A percentile compares a stretch with the other conserved stretches of the same genome.
These are phyloP conservation scores for Drosophila glabriapex DNA, from an alignment of 2,888 invertebrate genomes.

Conservation along the genomic window DNA sequence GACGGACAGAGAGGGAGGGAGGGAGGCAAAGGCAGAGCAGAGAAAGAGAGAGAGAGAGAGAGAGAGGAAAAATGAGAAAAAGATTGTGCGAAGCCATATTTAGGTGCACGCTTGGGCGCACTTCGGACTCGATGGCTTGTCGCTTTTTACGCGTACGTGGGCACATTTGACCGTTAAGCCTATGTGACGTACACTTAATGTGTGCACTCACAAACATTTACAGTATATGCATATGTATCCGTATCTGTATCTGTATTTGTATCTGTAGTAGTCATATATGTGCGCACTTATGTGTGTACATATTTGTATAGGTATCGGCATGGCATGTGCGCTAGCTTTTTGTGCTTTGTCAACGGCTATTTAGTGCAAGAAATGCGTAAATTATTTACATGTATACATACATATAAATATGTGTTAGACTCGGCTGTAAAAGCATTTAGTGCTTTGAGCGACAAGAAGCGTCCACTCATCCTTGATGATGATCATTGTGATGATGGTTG, in stretches of 20 bases:
- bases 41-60: background rate
- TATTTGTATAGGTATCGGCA: conserved; percentile 21
- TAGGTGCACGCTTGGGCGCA: conserved; percentile 50
- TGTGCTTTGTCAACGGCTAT: conserved; percentile 67
- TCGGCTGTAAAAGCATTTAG: conserved; percentile 51
- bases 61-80: background rate
- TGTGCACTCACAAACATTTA: conserved; percentile 5
- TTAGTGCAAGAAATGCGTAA: conserved; percentile 75
- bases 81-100: conserved; percentile 60
- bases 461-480: conserved; percentile 31
- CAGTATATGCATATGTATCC: background rate
- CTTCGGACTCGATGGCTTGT: conserved; percentile 36
- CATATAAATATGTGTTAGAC: background rate
- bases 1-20: background rate
- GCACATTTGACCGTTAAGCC: conserved; percentile 57
- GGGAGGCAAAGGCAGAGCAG: background rate
- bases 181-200: conserved; percentile 48
- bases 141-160: conserved; percentile 64
- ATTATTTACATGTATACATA: conserved; percentile 52
- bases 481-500: conserved; percentile 21
- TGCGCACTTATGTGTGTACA: conserved; percentile 1
- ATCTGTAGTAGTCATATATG: background rate
- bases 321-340: conserved; percentile 40
- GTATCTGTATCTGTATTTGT: background rate
- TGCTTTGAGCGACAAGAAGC: conserved; percentile 26